A percentile compares a stretch with the other conserved stretches of the same genome.
Conservation (phyloP, 1,140 invertebrate genomes). For the Drepana arcuata region DNA sequence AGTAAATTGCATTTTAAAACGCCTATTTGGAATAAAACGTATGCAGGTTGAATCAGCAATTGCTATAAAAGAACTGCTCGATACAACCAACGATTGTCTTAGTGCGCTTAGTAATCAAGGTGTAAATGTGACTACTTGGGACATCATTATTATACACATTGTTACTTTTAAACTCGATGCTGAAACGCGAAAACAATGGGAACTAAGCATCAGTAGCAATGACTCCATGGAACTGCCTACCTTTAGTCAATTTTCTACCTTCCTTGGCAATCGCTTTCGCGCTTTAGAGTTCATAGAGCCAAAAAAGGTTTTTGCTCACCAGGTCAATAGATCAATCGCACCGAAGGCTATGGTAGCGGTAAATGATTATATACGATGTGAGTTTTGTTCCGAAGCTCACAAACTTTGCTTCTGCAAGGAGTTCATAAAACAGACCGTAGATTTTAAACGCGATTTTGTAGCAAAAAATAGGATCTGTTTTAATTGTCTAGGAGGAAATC, state of each 20-base stretch:
- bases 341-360: neutral
- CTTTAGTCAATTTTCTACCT: neutral
- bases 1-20: neutral
- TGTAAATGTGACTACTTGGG: neutral
- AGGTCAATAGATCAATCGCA: neutral
- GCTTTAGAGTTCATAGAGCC: neutral
- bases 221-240: neutral
- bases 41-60: neutral
- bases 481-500: slow-evolving; percentile 4
- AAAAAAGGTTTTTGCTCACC: neutral
- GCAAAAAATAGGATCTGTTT: slow-evolving; percentile 2
- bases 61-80: neutral
- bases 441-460: slow-evolving; percentile 1
- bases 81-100: neutral
- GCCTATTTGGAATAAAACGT: neutral
- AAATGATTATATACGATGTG: neutral
- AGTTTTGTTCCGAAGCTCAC: neutral
- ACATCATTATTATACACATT: neutral
- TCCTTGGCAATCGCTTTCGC: neutral
- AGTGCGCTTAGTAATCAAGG: neutral
- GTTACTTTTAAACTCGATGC: neutral
- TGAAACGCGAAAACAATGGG: neutral
- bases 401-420: slow-evolving; percentile 3
- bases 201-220: neutral
- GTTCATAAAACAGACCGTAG: neutral